Percentiles rank a stretch among this genome's conserved stretches.
phyloP scores from a whole-genome alignment of 2,888 invertebrate genomes.

The Sinopyrophorus schimmeli region DNA sequence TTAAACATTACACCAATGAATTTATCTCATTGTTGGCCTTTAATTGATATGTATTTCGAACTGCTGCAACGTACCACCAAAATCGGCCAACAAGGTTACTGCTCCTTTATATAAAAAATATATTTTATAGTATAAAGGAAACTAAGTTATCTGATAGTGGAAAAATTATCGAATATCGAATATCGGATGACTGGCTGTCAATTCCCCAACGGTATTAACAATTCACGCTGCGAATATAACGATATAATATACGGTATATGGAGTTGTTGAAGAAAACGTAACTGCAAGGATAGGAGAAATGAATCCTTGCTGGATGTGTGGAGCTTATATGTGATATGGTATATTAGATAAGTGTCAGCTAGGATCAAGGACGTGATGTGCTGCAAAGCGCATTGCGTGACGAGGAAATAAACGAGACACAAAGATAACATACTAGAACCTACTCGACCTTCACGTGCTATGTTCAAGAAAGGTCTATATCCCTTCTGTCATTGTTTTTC shows the following conservation, averaged over 20 bases:
- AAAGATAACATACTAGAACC: constrained; percentile 24
- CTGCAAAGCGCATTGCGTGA: constrained; percentile 44
- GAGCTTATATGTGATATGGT: constrained; percentile 48
- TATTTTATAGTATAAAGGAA: constrained; percentile 13
- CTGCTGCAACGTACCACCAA: too few species aligned
- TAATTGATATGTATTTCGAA: too few species aligned
- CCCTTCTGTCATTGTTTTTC: constrained; percentile 17
- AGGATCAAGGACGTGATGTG: constrained; percentile 43
- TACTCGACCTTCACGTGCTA: constrained; percentile 26
- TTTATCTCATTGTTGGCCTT: too few species aligned
- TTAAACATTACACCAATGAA: too few species aligned
- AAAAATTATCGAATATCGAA: constrained; percentile 9
- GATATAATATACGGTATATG: constrained; percentile 18
- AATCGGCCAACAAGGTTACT: too few species aligned
- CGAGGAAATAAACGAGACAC: constrained; percentile 40
- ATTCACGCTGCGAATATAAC: constrained; percentile 22
- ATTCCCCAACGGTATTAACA: constrained; percentile 24
- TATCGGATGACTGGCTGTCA: constrained; percentile 16
- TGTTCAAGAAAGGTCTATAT: constrained; percentile 23
- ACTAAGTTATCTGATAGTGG: constrained; percentile 4
- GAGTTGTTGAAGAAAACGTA: constrained; percentile 27
- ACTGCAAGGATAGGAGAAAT: constrained; percentile 37
- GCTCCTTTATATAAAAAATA: too few species aligned
- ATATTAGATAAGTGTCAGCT: constrained; percentile 49
- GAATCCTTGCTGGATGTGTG: constrained; percentile 44